Base-by-base conservation (phyloP, 2,797 vertebrate species). In the Silurus aristotelis region DNA sequence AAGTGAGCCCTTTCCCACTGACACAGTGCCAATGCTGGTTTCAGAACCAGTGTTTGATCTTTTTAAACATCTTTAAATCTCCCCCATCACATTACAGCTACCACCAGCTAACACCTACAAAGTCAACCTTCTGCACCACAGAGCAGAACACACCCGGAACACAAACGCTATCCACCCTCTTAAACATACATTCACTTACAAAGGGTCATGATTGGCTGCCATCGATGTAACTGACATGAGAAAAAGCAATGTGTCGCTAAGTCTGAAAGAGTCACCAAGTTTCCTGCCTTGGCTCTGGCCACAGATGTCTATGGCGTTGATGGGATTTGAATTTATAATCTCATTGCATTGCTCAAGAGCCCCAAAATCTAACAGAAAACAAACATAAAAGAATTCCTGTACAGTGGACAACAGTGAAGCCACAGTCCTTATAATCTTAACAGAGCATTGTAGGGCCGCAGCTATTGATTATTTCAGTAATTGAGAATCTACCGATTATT, bases 1-100 rank as follows among this genome's bases (percentile, higher is more conserved):
- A 78, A n/a, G 60, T 64, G 20, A 80, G 58, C 56, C 56, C 75
- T 60, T 61, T 38, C 43, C 75, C 75, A 77, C 9, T 6, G 75
- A 60, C 17, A 31, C 27, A 56, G 73, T 76, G 73, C 52, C 73
- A 60, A 19, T 22, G 75, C n/a, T 48, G 20, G 31, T 79, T 63
- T 48, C 38, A 25, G 60, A 46, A 38, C 31, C 76, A 79, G 58
- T 46, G 38, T 6, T 6, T 63, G 46, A 61, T 22, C 27, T 46
- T 22, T 43, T 31, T 31, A 31, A 31, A 6, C 17, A 1, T 19
- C 20, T 20, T 19, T 63, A 17, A 63, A 63, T 6, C 6, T 63
- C 17, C 56, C 56, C 56, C 17, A 14, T 14, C 56, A 58, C 17
- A 58, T 58, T 58, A 12, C 13, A 14, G 38, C 38, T 38, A 38